Base-by-base conservation (phyloP, 92 coral and sea anemone genomes). In the Epizoanthus illoricatus region DNA sequence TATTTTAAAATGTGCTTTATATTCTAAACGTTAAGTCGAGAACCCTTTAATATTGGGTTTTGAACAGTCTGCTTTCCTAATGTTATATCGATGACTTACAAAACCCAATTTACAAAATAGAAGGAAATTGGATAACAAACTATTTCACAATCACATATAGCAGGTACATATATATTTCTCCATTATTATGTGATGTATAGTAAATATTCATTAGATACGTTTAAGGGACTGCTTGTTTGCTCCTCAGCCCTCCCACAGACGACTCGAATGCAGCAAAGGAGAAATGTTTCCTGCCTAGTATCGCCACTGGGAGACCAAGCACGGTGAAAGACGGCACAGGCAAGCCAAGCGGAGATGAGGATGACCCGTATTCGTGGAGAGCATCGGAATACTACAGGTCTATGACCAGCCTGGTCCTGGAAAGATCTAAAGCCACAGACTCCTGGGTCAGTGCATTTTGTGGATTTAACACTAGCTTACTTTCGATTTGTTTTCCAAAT, bases 371-470 rank as follows among this genome's bases (percentile, higher is more conserved):
- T 81, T 84, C 85, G 3, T 89, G 94, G 90, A 86, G 81, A 57
- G 71, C 82, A 52, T 78, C 68, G 7, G 92, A 88, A 5, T 88
- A 88, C 74, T 87, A 86, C 63, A 73, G 90, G 60, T 90, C 97
- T 20, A 90, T 84, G 94, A 88, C 92, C 11, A 92, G 92, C 54
- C 73, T 90, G 59, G 92, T 90, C 8, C 74, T 91, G 66, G 92
- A 92, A 79, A 90, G 92, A 62, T 75, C 90, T 12, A 87, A 84
- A 54, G 45, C 71, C 12, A 74, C 92, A 2, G 92, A 86, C 39
- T 70, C 89, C 24, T 92, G 97, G 97, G 97, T 92, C 59, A 74
- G 97, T 17, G 4, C 23, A 3, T 62, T 28, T 28, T 28, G 36
- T 28, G 36, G 36, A 28, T 28, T 28, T 28, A 28, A 28, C 36